Evolutionary conservation across 2,113 vertebrate species (phyloP), one percentile per base, ranked within the genome.

Genomic region (Hiodon tergisus): DNA sequence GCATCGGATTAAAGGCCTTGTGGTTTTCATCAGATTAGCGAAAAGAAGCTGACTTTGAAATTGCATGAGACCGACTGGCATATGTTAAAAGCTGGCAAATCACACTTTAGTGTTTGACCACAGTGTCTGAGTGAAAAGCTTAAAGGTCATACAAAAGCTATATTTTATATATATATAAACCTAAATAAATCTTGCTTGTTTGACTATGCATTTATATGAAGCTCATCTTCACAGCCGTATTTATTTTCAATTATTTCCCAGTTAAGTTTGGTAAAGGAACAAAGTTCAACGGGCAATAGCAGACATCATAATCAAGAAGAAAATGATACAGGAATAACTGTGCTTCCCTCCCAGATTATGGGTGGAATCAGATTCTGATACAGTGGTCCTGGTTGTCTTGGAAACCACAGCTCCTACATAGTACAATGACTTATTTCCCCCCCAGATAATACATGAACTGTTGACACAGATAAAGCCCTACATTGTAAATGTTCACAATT

Each of bases 341-440:
- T 84, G 47, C 85, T 86, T 86, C 84, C 65, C 84, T 84, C 79
- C 86, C 86, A 31, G 31, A 31, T 31, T 86, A 87, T 79, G 67
- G 81, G 75, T 75, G 83, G 81, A 89, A 88, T 87, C 85, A 68
- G 83, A 91, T 89, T 87, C 88, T 87, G 79, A 86, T 87, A 84
- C 84, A 80, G 85, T 86, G 86, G 90, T 87, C 82, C 80, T 53
- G 70, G 91, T 91, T 80, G 86, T 86, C 88, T 90, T 90, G 87
- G 91, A 85, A 90, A 92, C 90, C 83, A 47, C 78, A 84, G 81
- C 85, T 70, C 83, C 84, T 48, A 80, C 83, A 78, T 70, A 77
- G 83, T 78, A 82, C 83, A 81, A 81, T 88, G 83, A 82, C 83
- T 73, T 75, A 69, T 72, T 62, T 66, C 53, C 58, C 67, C n/a